These are phyloP conservation scores for Vidua chalybeata DNA, from an alignment of 2,113 vertebrate species.

Conservation along the genomic window DNA sequence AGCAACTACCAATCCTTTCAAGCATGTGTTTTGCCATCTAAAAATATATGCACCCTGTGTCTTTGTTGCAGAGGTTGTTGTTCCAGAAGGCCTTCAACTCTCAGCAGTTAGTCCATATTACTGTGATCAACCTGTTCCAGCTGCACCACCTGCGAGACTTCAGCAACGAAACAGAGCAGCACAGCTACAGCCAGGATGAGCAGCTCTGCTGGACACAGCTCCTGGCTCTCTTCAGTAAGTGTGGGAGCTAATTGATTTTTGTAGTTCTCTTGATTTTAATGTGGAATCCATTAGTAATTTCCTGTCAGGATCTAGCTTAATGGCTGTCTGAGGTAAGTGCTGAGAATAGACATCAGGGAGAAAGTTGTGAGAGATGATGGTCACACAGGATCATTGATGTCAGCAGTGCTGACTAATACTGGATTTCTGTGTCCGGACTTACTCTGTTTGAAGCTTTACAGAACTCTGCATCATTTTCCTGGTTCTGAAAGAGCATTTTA, in stretches of 20 bases:
- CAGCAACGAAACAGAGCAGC: conserved; percentile 82
- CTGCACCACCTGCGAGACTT: conserved; percentile 95
- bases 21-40: neutral
- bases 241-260: neutral
- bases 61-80: conserved; percentile 84
- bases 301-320: neutral
- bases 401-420: neutral
- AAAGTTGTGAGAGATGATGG: neutral
- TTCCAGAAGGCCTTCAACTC: conserved; percentile 96
- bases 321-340: neutral
- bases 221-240: conserved; percentile 94
- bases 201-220: conserved; percentile 94
- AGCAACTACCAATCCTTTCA: neutral
- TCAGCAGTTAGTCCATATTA: conserved; percentile 97
- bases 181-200: conserved; percentile 84
- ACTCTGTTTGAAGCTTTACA: neutral
- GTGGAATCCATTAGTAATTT: neutral
- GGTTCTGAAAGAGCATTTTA: neutral
- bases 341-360: neutral
- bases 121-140: conserved; percentile 97
- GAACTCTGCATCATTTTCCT: neutral
- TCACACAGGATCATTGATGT: neutral
- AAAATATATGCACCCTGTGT: neutral
- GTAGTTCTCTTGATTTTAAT: neutral
- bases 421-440: neutral